phyloP scores from a whole-genome alignment of 2,888 invertebrate species.

The Chrysolina americana region DNA sequence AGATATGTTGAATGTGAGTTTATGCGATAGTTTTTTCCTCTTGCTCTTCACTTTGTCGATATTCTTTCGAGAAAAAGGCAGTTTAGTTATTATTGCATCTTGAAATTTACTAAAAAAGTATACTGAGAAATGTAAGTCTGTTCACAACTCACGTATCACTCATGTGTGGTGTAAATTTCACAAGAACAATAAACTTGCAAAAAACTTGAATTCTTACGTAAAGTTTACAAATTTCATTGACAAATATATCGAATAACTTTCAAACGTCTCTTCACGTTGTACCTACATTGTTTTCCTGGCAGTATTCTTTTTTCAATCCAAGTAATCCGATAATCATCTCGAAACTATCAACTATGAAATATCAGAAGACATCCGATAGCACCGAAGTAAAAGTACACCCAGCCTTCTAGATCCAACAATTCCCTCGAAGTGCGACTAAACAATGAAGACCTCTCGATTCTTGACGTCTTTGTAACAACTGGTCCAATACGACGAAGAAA shows the following conservation, averaged over 20 bases:
- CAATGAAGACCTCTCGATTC: slow-evolving; percentile 29
- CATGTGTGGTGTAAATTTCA: too few species aligned
- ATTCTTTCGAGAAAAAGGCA: too few species aligned
- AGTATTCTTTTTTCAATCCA: not conserved
- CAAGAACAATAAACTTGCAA: too few species aligned
- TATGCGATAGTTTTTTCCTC: too few species aligned
- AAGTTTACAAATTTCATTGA: not conserved
- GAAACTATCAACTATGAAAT: not conserved
- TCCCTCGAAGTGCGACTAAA: slow-evolving; percentile 7
- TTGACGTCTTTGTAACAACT: slow-evolving; percentile 21
- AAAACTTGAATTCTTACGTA: not conserved
- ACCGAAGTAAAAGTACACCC: slow-evolving; percentile 26
- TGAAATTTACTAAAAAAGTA: too few species aligned
- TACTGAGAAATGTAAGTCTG: too few species aligned
- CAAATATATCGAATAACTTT: not conserved
- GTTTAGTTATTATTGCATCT: too few species aligned
- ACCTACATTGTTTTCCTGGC: not conserved
- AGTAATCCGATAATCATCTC: not conserved
- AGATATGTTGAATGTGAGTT: too few species aligned
- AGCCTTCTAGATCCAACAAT: not conserved
- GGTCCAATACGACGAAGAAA: slow-evolving; percentile 33
- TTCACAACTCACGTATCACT: too few species aligned
- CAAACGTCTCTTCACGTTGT: not conserved
- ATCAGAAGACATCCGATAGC: slow-evolving; percentile 23
- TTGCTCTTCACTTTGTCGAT: too few species aligned